These are phyloP conservation scores for Apomyelois bistriatella DNA, from an alignment of 2,888 invertebrate species.

Conservation along the genomic window DNA sequence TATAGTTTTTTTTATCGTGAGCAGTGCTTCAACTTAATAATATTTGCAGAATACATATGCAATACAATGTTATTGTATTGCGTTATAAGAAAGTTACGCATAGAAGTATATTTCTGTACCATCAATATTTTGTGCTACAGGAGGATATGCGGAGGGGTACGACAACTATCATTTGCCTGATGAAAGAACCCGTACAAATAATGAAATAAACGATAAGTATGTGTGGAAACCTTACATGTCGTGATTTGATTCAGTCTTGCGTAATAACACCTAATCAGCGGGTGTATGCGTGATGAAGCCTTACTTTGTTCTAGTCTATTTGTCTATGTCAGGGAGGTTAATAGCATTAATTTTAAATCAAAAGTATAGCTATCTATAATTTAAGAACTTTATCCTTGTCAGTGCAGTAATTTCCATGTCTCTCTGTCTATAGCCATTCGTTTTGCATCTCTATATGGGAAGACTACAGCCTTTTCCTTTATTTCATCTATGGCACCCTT, in stretches of 20 bases:
- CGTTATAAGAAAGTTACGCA: background rate
- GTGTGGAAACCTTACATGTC: background rate
- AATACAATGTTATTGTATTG: too few species aligned
- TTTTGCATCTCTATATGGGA: too few species aligned
- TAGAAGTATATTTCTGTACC: background rate
- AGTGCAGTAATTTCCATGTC: too few species aligned
- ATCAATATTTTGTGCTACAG: background rate
- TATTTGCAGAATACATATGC: too few species aligned
- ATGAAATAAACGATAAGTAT: background rate
- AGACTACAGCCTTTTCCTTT: too few species aligned
- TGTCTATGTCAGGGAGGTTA: background rate
- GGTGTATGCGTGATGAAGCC: background rate
- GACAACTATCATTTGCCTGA: slow-evolving; percentile 7
- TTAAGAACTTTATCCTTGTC: too few species aligned
- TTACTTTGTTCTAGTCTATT: background rate
- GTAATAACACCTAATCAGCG: background rate
- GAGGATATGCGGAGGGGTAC: too few species aligned
- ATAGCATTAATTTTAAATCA: background rate
- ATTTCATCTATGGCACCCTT: too few species aligned
- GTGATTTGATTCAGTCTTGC: slow-evolving; percentile 1
- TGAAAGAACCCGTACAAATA: slow-evolving; percentile 9
- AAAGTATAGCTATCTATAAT: too few species aligned
- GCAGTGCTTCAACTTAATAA: too few species aligned
- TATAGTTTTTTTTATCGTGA: too few species aligned
- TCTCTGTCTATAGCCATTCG: too few species aligned